Base-by-base conservation (phyloP, 2,113 vertebrate genomes). In the Mola mola region DNA sequence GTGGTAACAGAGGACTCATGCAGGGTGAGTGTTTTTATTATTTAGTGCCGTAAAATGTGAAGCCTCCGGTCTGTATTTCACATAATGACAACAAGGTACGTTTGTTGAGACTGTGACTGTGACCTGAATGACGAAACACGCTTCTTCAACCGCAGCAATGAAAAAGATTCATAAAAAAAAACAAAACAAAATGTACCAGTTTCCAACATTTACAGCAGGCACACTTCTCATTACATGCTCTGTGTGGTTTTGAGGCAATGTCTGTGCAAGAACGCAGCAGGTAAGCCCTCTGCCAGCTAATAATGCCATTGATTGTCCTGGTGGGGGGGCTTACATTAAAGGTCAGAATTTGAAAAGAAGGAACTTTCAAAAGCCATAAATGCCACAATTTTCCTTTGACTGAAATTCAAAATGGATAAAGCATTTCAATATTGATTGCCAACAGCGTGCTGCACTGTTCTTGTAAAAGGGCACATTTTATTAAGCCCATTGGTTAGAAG, bases 51-150 rank as follows among this genome's bases (percentile, higher is more conserved):
- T 78, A 51, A 28, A 72, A 71, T 52, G 31, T 19, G 31, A 58
- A 33, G 24, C 74, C 66, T 21, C 17, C 6, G 51, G 72, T 4
- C 4, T 55, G 26, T 37, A 48, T 72, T 69, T 73, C 59, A 48
- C 63, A 52, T 48, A 25, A 10, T 6, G 31, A 61, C 29, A 7
- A 31, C 38, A 24, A 34, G 16, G 16, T 5, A 21, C 34, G 34
- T 12, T 0, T 10, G 58, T 8, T 28, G 33, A 49, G 66, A n/a
- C 26, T 44, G n/a, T 64, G 8, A 53, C n/a, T 44, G n/a, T 37
- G 17, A 58, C 24, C 16, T 46, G 34, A 66, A 49, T 62, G 56
- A 57, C 15, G 21, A 66, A 65, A 79, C 17, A 7, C 6, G 21
- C 41, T 55, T 46, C 26, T 59, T 48, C 50, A 28, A 5, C 34